Conservation (phyloP, 1,140 invertebrate genomes). For the Drosophila subobscura region DNA sequence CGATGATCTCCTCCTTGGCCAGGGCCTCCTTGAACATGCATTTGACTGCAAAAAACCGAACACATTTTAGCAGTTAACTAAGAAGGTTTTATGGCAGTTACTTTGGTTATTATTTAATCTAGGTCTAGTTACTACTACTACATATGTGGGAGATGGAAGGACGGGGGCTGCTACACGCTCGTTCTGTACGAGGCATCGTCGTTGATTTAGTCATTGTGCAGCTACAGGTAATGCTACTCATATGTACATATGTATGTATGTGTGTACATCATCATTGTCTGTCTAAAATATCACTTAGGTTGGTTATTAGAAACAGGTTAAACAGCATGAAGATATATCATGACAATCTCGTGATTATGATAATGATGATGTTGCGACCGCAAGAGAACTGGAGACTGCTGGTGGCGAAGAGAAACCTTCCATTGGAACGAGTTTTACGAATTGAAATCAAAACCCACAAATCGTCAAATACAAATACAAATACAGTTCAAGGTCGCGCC, state of each 20-base stretch:
- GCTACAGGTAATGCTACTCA: neutral
- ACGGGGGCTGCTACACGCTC: too few relatives aligned
- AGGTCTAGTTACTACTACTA: too few relatives aligned
- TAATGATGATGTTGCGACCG: slow-evolving; percentile 22
- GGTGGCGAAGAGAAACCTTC: slow-evolving; percentile 19
- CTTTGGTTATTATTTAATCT: too few relatives aligned
- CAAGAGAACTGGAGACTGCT: slow-evolving; percentile 18
- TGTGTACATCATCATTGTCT: slow-evolving; percentile 8
- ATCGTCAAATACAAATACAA: slow-evolving; percentile 22
- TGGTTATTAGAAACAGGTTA: slow-evolving; percentile 17
- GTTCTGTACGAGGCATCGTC: too few relatives aligned
- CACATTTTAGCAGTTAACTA: too few relatives aligned
- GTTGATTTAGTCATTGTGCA: too few relatives aligned
- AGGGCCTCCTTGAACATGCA: slow-evolving; percentile 79
- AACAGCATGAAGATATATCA: slow-evolving; percentile 15
- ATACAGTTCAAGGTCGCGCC: slow-evolving; percentile 33
- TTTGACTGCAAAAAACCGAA: slow-evolving; percentile 65
- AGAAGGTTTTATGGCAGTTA: too few relatives aligned
- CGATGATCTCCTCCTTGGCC: slow-evolving; percentile 80
- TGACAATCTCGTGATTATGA: slow-evolving; percentile 12
- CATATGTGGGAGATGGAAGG: too few relatives aligned
- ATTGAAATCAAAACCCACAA: slow-evolving; percentile 12
- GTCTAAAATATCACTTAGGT: slow-evolving; percentile 4
- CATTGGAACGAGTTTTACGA: slow-evolving; percentile 22
- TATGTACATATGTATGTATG: neutral